phyloP scores from a whole-genome alignment of 2,797 vertebrate genomes.

The Hippocampus kuda region DNA sequence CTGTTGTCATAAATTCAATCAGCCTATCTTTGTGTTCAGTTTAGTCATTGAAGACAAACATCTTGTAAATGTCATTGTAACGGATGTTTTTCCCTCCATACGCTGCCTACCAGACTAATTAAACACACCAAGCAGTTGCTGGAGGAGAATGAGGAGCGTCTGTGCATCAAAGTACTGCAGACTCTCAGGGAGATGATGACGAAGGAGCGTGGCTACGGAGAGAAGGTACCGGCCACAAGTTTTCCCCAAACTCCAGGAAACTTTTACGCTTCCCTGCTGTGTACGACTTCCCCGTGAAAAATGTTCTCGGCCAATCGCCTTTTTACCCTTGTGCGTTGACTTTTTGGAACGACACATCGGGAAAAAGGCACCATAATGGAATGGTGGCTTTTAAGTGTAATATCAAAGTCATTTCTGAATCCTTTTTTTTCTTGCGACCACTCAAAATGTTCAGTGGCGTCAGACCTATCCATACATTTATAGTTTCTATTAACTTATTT shows the following conservation, averaged over 20 bases:
- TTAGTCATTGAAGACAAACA: not conserved
- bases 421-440: too few relatives aligned
- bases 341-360: too few relatives aligned
- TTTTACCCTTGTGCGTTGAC: too few relatives aligned
- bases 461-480: too few relatives aligned
- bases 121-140: constrained; percentile 96
- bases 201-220: constrained; percentile 92
- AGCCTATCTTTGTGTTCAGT: too few relatives aligned
- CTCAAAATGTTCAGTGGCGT: too few relatives aligned
- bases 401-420: too few relatives aligned
- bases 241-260: not conserved
- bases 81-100: not conserved
- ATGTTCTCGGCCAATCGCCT: too few relatives aligned
- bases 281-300: too few relatives aligned
- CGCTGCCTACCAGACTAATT: constrained; percentile 73
- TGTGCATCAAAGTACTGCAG: constrained; percentile 97
- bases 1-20: not conserved
- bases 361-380: too few relatives aligned
- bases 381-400: too few relatives aligned
- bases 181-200: constrained; percentile 99
- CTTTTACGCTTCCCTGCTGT: not conserved
- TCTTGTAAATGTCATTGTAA: not conserved
- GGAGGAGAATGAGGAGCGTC: constrained; percentile 95
- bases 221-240: constrained; percentile 81
- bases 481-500: too few relatives aligned